These are phyloP conservation scores for Ancistrus triradiatus DNA, from an alignment of 2,113 vertebrate genomes.

Conservation along the genomic window DNA sequence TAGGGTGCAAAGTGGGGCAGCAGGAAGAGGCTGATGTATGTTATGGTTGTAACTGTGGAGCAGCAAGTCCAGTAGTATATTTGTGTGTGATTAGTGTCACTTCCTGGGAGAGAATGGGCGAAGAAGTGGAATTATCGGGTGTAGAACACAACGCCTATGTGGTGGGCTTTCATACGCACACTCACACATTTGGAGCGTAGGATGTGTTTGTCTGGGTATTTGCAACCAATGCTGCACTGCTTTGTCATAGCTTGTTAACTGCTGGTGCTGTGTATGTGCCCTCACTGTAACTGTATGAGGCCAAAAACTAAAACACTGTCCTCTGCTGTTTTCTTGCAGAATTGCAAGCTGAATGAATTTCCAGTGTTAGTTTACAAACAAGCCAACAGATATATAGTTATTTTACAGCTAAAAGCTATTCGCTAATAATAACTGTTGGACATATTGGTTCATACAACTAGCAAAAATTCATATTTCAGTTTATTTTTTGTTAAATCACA, in stretches of 20 bases:
- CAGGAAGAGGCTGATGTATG: no score
- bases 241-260: constrained; percentile 9
- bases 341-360: background rate
- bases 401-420: no score
- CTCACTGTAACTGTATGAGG: background rate
- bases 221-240: constrained; percentile 2
- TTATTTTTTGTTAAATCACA: no score
- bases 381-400: no score
- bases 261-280: background rate
- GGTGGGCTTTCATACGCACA: constrained; percentile 12
- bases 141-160: background rate
- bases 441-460: no score
- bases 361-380: no score
- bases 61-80: constrained; percentile 24
- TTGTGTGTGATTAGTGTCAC: constrained; percentile 3
- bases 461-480: no score
- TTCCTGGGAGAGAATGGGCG: background rate
- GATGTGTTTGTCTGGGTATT: constrained; percentile 26
- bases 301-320: constrained; percentile 29
- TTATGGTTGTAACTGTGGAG: background rate
- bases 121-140: background rate
- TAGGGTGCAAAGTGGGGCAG: background rate
- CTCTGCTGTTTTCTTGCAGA: constrained; percentile 26
- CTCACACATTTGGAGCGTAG: background rate
- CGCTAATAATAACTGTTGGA: no score